Percentiles rank a stretch among this genome's conserved stretches.
These are phyloP conservation scores for Drosophila lowei DNA, from an alignment of 1,140 invertebrate genomes.

Conservation along the genomic window DNA sequence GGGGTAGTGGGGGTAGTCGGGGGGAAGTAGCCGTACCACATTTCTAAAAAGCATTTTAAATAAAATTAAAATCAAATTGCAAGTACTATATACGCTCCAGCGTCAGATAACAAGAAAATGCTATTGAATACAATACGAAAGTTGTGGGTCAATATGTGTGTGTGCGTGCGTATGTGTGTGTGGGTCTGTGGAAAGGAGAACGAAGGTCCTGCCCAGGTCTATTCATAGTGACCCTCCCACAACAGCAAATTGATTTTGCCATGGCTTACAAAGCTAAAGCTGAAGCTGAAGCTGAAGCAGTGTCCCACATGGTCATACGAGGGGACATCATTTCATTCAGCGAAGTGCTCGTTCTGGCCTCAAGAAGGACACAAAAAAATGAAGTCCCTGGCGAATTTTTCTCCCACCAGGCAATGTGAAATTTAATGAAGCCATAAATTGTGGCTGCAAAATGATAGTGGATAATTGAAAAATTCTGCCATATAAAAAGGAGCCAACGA, in stretches of 20 bases:
- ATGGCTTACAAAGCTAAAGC: conserved; percentile 52
- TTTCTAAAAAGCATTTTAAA: conserved; percentile 77
- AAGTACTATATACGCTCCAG: conserved; percentile 30
- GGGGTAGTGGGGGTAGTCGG: not conserved
- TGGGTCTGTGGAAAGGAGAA: not conserved
- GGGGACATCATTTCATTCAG: conserved; percentile 41
- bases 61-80: conserved; percentile 79
- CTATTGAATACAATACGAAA: conserved; percentile 59
- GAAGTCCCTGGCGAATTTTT: conserved; percentile 16
- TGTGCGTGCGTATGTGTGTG: conserved; percentile 17
- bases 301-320: conserved; percentile 23
- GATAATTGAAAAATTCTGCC: conserved; percentile 39
- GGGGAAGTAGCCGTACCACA: conserved; percentile 5
- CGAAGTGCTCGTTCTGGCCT: conserved; percentile 31
- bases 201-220: conserved; percentile 14
- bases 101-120: conserved; percentile 68
- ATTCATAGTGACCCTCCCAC: conserved; percentile 44
- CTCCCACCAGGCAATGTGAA: conserved; percentile 17
- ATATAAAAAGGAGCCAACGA: not conserved
- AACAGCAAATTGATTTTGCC: conserved; percentile 69
- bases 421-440: conserved; percentile 64
- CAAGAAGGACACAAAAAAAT: conserved; percentile 29
- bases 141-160: conserved; percentile 21
- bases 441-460: conserved; percentile 41
- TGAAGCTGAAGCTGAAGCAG: conserved; percentile 6